Evolutionary conservation across 2,888 invertebrate genomes (phyloP), one percentile per base, ranked within the genome.

Genomic region (Cheilosia vulpina): DNA sequence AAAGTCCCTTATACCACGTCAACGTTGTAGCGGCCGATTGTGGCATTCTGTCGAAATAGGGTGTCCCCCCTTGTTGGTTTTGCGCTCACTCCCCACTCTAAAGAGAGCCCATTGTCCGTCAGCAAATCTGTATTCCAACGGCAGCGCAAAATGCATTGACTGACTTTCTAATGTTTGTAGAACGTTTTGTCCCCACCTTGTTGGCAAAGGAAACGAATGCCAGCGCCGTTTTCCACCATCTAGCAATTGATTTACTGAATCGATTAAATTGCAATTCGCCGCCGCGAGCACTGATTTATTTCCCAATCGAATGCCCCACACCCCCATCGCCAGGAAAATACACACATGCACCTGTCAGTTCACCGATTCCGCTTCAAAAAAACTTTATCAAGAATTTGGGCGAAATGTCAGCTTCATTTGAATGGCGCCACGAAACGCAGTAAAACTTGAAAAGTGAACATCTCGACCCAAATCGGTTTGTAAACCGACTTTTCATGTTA

Each of bases 401-500:
- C 45, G 31, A 58, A 58, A 52, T 58, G 24, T 65, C 17, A 34
- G 21, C 60, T 38, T 38, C 38, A 13, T 38, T 34, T 15, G 21
- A n/a, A 27, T 53, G 69, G 38, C 60, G 60, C 24, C 77, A 45
- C 57, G 1, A 27, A 50, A 58, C 13, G 31, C 55, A 34, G 34
- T 31, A 55, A 34, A 34, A 55, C 27, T 17, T 11, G 31, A 31
- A 47, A 47, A 17, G 45, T 21, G 11, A 13, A 13, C 11, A 50
- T 50, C 21, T 13, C 15, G 52, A 17, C 41, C 31, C 17, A 43
- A 31, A 62, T 31, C 57, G 19, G 2, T 34, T 47, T 27, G 41
- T 52, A n/a, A 43, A 52, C 19, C 17, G 21, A 47, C 31, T 58
- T 50, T 15, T 58, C 6, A 17, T 4, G 50, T 50, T 6, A 17